These are phyloP conservation scores for Bathynomus jamesi DNA, from an alignment of 1,140 invertebrate species.

Conservation along the genomic window DNA sequence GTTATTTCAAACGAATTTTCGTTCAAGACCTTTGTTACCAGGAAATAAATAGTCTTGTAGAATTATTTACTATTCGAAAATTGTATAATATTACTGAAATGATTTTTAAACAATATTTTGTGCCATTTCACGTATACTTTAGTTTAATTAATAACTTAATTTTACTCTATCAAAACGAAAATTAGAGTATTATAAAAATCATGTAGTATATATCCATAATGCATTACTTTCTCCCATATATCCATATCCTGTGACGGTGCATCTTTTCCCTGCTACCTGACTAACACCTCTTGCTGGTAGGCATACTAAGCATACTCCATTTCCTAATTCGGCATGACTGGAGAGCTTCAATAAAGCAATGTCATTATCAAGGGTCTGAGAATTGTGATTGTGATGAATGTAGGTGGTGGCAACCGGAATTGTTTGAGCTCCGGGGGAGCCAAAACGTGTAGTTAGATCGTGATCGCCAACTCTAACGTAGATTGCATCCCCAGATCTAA, in stretches of 20 bases:
- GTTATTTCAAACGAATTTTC: too few species aligned
- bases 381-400: conserved; percentile 94
- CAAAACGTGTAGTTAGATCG: conserved; percentile 60
- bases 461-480: conserved; percentile 89
- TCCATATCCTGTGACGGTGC: conserved; percentile 86
- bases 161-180: too few species aligned
- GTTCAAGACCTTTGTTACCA: too few species aligned
- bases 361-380: conserved; percentile 90
- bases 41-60: too few species aligned
- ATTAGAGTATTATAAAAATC: too few species aligned
- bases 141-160: too few species aligned
- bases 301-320: conserved; percentile 74
- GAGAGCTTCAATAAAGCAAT: conserved; percentile 87
- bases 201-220: too few species aligned
- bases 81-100: too few species aligned
- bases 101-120: too few species aligned
- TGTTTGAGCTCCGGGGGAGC: conserved; percentile 59
- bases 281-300: conserved; percentile 74
- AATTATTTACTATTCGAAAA: too few species aligned
- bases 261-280: conserved; percentile 75
- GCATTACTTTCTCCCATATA: conserved; percentile 85
- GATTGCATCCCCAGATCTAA: conserved; percentile 78
- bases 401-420: conserved; percentile 82
- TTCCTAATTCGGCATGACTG: conserved; percentile 77
- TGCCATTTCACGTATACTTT: too few species aligned